These are phyloP conservation scores for Choristoneura rosaceana DNA, from an alignment of 2,888 invertebrate species.

Conservation along the genomic window DNA sequence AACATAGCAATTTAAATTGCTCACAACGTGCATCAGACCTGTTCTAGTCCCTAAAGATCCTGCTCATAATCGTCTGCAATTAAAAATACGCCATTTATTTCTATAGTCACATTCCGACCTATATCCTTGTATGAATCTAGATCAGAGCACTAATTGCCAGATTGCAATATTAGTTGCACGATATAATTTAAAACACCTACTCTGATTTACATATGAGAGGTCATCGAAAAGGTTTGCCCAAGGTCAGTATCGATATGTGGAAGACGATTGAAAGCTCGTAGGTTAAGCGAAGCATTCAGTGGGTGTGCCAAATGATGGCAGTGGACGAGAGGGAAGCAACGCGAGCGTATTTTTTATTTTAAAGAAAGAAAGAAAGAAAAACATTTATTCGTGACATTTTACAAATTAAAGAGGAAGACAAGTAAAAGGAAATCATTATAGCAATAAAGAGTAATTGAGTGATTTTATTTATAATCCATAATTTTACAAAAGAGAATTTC, in stretches of 20 bases:
- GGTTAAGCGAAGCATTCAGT: slow-evolving; percentile 16
- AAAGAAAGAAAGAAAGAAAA: no score
- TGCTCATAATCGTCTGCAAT: neutral
- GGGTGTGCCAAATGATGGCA: slow-evolving; percentile 34
- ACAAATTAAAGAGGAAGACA: no score
- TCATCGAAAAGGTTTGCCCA: slow-evolving; percentile 28
- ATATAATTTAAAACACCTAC: slow-evolving; percentile 33
- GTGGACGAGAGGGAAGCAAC: slow-evolving; percentile 20
- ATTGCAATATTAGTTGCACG: slow-evolving; percentile 25
- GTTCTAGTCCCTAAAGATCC: neutral
- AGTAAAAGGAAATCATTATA: no score
- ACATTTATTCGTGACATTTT: no score
- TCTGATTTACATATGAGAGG: slow-evolving; percentile 35
- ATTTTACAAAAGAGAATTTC: no score
- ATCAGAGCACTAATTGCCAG: slow-evolving; percentile 25
- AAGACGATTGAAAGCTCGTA: slow-evolving; percentile 28
- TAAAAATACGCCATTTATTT: slow-evolving; percentile 11
- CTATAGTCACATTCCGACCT: slow-evolving; percentile 15
- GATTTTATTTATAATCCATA: no score
- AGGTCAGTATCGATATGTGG: slow-evolving; percentile 36
- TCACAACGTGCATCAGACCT: neutral
- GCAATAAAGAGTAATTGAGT: no score
- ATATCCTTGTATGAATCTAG: slow-evolving; percentile 30
- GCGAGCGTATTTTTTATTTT: no score
- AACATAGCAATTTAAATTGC: neutral